These are phyloP conservation scores for Lethocerus indicus DNA, from an alignment of 1,140 invertebrate species.

Conservation along the genomic window DNA sequence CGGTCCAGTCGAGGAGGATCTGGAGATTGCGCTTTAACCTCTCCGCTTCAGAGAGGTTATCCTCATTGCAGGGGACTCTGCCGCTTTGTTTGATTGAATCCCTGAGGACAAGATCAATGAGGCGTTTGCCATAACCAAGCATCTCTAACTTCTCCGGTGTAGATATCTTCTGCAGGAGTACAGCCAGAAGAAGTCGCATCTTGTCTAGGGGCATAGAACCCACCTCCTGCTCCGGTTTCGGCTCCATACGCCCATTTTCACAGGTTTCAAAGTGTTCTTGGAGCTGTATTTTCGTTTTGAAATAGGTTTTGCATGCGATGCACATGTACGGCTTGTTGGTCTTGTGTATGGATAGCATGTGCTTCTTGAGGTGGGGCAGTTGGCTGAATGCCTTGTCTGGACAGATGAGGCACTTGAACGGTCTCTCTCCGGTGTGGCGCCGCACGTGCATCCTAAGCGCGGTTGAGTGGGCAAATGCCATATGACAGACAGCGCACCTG, in stretches of 20 bases:
- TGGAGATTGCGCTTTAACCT: constrained; percentile 51
- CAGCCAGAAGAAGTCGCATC: constrained; percentile 57
- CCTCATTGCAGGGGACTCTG: constrained; percentile 38
- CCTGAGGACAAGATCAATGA: constrained; percentile 65
- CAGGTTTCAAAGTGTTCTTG: constrained; percentile 40
- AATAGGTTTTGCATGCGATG: constrained; percentile 47
- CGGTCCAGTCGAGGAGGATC: constrained; percentile 61
- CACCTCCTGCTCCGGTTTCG: constrained; percentile 12
- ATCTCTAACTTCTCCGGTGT: constrained; percentile 53
- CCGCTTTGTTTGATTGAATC: constrained; percentile 58
- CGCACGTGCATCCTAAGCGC: constrained; percentile 36
- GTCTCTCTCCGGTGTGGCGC: constrained; percentile 47
- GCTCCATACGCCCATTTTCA: constrained; percentile 7
- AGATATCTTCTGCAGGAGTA: constrained; percentile 64
- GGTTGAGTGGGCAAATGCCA: constrained; percentile 39
- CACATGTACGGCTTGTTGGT: constrained; percentile 48
- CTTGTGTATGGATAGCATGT: constrained; percentile 36
- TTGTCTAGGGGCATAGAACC: constrained; percentile 43
- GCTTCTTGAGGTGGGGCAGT: constrained; percentile 49
- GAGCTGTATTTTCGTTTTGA: constrained; percentile 55
- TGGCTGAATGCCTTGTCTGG: constrained; percentile 40
- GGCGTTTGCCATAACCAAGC: constrained; percentile 60
- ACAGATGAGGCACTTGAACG: constrained; percentile 44
- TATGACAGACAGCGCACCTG: constrained; percentile 39
- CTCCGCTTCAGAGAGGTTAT: constrained; percentile 33